A percentile compares a stretch with the other conserved stretches of the same genome.
These are phyloP conservation scores for Saguinus midas DNA, from an alignment of 2,113 vertebrate species.

Conservation along the genomic window DNA sequence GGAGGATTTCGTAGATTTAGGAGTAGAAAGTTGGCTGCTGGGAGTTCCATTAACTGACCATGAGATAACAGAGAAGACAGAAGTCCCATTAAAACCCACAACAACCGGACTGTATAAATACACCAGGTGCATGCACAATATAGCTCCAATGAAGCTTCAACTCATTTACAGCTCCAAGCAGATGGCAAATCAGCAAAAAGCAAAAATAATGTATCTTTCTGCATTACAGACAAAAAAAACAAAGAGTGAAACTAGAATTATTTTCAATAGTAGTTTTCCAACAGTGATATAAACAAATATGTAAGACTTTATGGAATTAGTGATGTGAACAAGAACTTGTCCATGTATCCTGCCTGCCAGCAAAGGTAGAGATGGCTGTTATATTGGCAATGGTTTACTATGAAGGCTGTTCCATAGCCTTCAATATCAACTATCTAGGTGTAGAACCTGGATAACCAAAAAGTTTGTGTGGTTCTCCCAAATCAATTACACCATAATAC, in stretches of 20 bases:
- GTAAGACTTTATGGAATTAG: conserved; percentile 6
- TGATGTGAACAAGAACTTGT: background rate
- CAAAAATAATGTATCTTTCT: conserved; percentile 15
- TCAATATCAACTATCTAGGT: too few species aligned
- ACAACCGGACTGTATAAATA: background rate
- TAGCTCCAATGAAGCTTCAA: background rate
- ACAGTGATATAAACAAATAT: conserved; percentile 31
- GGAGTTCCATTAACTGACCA: conserved; percentile 92
- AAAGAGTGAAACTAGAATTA: conserved; percentile 1
- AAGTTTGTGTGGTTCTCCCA: background rate
- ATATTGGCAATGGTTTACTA: background rate
- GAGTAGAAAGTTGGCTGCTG: conserved; percentile 92
- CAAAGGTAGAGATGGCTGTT: background rate
- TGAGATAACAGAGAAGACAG: conserved; percentile 63
- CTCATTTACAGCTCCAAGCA: conserved; percentile 59
- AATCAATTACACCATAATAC: background rate
- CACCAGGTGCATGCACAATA: background rate
- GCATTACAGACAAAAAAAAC: conserved; percentile 44
- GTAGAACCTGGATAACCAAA: background rate
- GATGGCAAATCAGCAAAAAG: conserved; percentile 39
- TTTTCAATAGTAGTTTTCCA: background rate
- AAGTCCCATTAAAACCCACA: background rate
- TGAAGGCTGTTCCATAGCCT: background rate
- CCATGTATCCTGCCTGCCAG: background rate
- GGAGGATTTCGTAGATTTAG: conserved; percentile 95